Base-by-base conservation (phyloP, 2,888 invertebrate species). In the Epinotia nisella region DNA sequence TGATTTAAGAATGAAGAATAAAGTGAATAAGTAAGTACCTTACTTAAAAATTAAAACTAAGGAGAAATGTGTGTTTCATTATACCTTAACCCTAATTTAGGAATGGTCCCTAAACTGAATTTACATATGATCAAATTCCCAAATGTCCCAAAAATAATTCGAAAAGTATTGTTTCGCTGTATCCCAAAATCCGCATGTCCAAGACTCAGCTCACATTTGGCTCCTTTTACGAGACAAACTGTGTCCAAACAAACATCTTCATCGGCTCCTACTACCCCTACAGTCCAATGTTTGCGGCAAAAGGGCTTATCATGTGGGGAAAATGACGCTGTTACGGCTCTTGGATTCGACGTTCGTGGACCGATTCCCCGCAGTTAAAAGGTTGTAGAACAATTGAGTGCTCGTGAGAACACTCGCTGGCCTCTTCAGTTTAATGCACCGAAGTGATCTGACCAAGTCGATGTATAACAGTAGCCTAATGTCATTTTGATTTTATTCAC, bases 361-460 rank as follows among this genome's bases (percentile, higher is more conserved):
- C 90, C 84, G 88, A 89, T 90, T 90, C 86, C 84, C 85, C 78
- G 87, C 73, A 69, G 73, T 75, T 75, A 75, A 75, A 78, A 75
- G 76, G 75, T 88, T 89, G 86, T 84, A 83, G 85, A 90, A 91
- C 90, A 91, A 91, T 89, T 88, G 88, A 87, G 85, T 80, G 80
- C 83, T 89, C 91, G 92, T 91, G 92, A 91, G 91, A 88, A 92
- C 88, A 85, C 76, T 80, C 79, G 82, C 83, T 81, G 59, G 62
- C 81, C 85, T 83, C 83, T 83, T 84, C 82, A 84, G 81, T 79
- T 78, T 85, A 86, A 86, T 86, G 85, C 82, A 85, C 78, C 80
- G 79, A 78, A 80, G 75, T 75, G 74, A 73, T 73, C 68, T 69
- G 64, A n/a, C 19, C 53, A 64, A 69, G 64, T 59, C 11, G 41